Evolutionary conservation across 1,140 invertebrate genomes (phyloP).

Genomic region (Papilio polytes): DNA sequence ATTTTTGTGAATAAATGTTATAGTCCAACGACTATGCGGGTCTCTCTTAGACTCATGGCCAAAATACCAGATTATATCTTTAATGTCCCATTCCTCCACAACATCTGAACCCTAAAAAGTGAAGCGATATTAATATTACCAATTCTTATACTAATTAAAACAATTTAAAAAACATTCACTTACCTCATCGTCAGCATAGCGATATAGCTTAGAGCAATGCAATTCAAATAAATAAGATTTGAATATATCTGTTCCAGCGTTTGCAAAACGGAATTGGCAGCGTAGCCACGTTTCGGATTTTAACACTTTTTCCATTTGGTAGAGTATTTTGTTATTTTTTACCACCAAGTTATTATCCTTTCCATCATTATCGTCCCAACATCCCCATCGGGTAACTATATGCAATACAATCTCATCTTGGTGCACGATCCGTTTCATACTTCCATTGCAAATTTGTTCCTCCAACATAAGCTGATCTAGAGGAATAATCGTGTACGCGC

Average conservation of each 20-base stretch:
- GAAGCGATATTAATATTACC: constrained; percentile 21
- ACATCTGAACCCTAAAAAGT: constrained; percentile 84
- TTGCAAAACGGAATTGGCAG: constrained; percentile 92
- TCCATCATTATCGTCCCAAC: constrained; percentile 92
- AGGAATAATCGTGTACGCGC: constrained; percentile 85
- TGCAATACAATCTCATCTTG: constrained; percentile 88
- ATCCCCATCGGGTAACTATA: constrained; percentile 91
- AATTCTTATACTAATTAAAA: neutral
- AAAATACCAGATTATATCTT: constrained; percentile 92
- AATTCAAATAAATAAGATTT: constrained; percentile 92
- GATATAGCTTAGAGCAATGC: constrained; percentile 89
- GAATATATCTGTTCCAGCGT: constrained; percentile 89
- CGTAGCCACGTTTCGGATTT: constrained; percentile 57
- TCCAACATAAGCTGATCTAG: constrained; percentile 88
- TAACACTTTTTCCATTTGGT: constrained; percentile 83
- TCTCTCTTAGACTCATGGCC: constrained; percentile 92
- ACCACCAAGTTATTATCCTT: constrained; percentile 92
- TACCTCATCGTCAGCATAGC: constrained; percentile 91
- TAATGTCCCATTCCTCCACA: constrained; percentile 89
- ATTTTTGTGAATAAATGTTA: constrained; percentile 90
- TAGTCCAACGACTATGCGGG: constrained; percentile 90
- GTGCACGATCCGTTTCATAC: constrained; percentile 90
- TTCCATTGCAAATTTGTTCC: constrained; percentile 90
- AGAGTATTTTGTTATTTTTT: constrained; percentile 82
- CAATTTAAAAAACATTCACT: constrained; percentile 44